Percentiles rank a stretch among this genome's conserved stretches.
Conservation (phyloP, 2,888 invertebrate species). For the Sericinus montela region DNA sequence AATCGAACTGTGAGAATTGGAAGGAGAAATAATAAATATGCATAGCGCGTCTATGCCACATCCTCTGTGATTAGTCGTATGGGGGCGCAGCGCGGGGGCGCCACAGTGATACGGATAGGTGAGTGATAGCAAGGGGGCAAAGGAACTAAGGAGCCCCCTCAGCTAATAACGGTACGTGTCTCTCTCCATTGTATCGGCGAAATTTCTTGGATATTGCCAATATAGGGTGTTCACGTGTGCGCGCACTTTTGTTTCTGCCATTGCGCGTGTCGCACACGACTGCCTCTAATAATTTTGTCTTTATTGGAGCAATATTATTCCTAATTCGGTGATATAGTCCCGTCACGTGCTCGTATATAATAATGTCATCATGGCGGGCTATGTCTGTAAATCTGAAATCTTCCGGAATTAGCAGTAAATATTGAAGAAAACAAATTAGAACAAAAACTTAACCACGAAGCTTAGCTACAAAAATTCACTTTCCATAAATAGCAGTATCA, state of each 20-base stretch:
- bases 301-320: slow-evolving; percentile 26
- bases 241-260: slow-evolving; percentile 64
- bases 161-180: slow-evolving; percentile 70
- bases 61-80: slow-evolving; percentile 76
- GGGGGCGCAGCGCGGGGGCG: slow-evolving; percentile 42
- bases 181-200: slow-evolving; percentile 69
- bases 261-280: slow-evolving; percentile 38
- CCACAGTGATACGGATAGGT: slow-evolving; percentile 69
- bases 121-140: slow-evolving; percentile 73
- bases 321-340: slow-evolving; percentile 12
- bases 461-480: too few species aligned
- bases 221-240: slow-evolving; percentile 66
- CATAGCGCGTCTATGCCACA: slow-evolving; percentile 76
- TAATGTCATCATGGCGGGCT: slow-evolving; percentile 3
- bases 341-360: slow-evolving; percentile 10
- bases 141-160: slow-evolving; percentile 63
- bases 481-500: too few species aligned
- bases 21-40: slow-evolving; percentile 74
- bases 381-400: neutral
- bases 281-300: slow-evolving; percentile 31
- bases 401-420: too few species aligned
- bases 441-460: too few species aligned
- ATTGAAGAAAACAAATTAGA: too few species aligned
- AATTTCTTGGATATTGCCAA: slow-evolving; percentile 76
- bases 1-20: slow-evolving; percentile 69